These are phyloP conservation scores for Trichopoda pennipes DNA, from an alignment of 2,888 invertebrate genomes.

Conservation along the genomic window DNA sequence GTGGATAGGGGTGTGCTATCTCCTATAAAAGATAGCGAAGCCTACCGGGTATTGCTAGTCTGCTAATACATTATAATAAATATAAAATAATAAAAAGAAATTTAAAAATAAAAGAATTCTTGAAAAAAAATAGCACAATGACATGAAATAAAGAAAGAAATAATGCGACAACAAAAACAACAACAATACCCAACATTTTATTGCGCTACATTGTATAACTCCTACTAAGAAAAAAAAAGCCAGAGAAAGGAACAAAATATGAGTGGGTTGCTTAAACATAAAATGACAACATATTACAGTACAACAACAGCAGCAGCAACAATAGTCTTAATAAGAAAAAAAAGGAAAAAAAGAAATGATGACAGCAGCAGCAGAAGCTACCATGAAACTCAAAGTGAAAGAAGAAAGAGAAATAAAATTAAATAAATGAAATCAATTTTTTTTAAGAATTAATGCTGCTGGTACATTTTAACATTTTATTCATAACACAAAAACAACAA, in stretches of 20 bases:
- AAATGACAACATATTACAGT: conserved; percentile 34
- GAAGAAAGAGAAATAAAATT: not conserved
- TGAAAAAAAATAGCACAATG: conserved; percentile 30
- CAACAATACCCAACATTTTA: not conserved
- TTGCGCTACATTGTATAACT: conserved; percentile 12
- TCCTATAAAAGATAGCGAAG: no score
- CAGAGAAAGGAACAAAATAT: conserved; percentile 1
- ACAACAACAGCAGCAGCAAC: conserved; percentile 26
- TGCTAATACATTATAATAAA: no score
- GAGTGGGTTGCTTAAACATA: conserved; percentile 47
- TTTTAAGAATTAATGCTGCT: conserved; percentile 23
- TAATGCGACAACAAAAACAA: not conserved
- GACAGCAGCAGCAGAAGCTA: conserved; percentile 12
- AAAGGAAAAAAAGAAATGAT: conserved; percentile 1
- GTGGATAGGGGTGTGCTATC: no score
- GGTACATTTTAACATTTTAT: conserved; percentile 22
- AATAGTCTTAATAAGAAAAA: conserved; percentile 22
- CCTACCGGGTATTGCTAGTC: no score
- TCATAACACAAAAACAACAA: not conserved
- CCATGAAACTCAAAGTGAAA: conserved; percentile 12
- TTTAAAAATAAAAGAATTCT: conserved; percentile 13
- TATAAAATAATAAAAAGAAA: conserved; percentile 17
- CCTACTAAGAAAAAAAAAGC: conserved; percentile 28
- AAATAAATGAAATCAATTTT: conserved; percentile 48
- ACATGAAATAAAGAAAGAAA: conserved; percentile 8